phyloP scores from a whole-genome alignment of 2,113 vertebrate species.

The Catagonus wagneri region DNA sequence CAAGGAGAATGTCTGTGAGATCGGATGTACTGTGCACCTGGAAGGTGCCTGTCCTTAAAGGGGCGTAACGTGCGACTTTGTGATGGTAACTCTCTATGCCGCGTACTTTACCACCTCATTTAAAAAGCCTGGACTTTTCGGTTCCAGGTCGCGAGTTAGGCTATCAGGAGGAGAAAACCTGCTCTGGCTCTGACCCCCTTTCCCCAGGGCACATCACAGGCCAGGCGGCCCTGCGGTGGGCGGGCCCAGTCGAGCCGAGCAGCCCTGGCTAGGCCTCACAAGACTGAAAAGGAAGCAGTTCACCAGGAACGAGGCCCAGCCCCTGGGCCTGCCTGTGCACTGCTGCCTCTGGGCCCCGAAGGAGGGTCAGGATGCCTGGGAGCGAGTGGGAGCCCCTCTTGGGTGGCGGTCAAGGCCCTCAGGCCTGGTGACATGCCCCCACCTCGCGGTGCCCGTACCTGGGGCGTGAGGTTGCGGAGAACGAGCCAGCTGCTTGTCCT shows the following conservation, averaged over 20 bases:
- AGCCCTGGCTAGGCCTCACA: neutral
- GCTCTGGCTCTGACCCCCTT: neutral
- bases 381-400: no score
- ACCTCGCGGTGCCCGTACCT: slow-evolving; percentile 87
- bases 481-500: slow-evolving; percentile 99
- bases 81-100: rapidly evolving
- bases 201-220: neutral
- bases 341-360: neutral
- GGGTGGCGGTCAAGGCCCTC: neutral
- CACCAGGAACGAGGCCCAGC: neutral
- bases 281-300: neutral
- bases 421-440: neutral
- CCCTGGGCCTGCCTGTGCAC: neutral
- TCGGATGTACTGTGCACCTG: neutral
- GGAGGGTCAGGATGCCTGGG: neutral
- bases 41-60: neutral
- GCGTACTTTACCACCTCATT: rapidly evolving
- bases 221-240: neutral
- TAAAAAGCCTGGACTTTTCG: rapidly evolving
- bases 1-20: rapidly evolving
- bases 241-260: neutral
- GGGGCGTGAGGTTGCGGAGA: slow-evolving; percentile 98
- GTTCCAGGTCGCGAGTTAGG: rapidly evolving
- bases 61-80: rapidly evolving
- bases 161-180: neutral